Evolutionary conservation across 2,797 vertebrate genomes (phyloP), one percentile per base, ranked within the genome.

Genomic region (Phalloptychus januarius): DNA sequence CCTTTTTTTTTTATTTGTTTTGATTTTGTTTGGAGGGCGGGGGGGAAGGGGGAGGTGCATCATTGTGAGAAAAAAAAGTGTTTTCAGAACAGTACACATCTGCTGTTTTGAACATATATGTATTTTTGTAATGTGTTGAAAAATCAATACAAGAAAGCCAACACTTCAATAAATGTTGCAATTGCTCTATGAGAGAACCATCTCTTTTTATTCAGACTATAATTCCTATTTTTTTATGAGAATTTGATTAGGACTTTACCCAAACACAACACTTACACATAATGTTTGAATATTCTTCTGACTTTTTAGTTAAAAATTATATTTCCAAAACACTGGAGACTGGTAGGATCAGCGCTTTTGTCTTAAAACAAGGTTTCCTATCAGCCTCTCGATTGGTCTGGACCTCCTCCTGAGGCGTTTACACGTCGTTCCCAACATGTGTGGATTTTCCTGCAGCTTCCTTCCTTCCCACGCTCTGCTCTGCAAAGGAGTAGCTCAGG

Each of bases 81-180:
- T 92, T 93, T 92, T 93, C 91, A 93, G 90, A 95, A 92, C 93
- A 93, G 94, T 92, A 91, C 85, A 94, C 91, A 87, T 90, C 86
- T 91, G 89, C 94, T 94, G 94, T 94, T 94, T 94, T 92, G 91
- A 93, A 92, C 91, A 95, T 95, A 95, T 94, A 94, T 94, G 94
- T 95, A 95, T 95, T 95, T 95, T 95, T 95, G 94, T 95, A 95
- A 95, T 93, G 94, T 95, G 94, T 95, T 94, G 94, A 94, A 94
- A 94, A 94, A 95, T 95, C 93, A 94, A 95, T 95, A 95, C 93
- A 92, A 94, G 91, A 94, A 94, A 94, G 93, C 91, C 94, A 95
- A 95, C 93, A 94, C 92, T 94, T 93, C 94, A 95, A 94, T 95
- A 95, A 95, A 95, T 95, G 94, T 95, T 94, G 93, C 93, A 93